A percentile compares a stretch with the other conserved stretches of the same genome.
phyloP scores from a whole-genome alignment of 2,888 invertebrate genomes.

The Harpagoxenus sublaevis region DNA sequence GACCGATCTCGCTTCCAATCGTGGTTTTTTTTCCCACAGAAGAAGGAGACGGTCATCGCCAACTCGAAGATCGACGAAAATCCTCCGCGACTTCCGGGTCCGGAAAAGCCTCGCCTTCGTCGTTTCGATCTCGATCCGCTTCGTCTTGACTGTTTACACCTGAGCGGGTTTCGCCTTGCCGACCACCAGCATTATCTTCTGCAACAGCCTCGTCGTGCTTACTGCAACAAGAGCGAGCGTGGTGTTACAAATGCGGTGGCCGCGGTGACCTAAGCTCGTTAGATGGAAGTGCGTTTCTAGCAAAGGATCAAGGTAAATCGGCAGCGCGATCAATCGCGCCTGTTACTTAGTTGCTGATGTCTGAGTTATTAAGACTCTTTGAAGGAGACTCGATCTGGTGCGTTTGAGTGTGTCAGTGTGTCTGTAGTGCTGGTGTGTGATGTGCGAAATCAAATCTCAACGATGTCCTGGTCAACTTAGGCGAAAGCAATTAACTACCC shows the following conservation, averaged over 20 bases:
- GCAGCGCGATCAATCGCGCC: constrained; percentile 1
- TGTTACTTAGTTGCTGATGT: constrained; percentile 23
- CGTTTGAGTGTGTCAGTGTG: constrained; percentile 34
- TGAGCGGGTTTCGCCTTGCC: constrained; percentile 91
- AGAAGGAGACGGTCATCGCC: neutral
- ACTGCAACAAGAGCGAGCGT: constrained; percentile 86
- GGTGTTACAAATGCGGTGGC: neutral
- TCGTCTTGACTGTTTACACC: constrained; percentile 87
- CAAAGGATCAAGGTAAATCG: neutral
- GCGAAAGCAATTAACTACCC: neutral
- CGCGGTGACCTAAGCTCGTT: neutral
- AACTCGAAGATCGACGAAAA: constrained; percentile 4
- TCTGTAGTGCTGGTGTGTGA: constrained; percentile 61
- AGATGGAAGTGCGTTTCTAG: constrained; percentile 33
- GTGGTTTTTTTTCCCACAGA: neutral
- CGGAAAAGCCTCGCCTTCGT: constrained; percentile 11
- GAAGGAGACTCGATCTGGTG: constrained; percentile 10
- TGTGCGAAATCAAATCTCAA: constrained; percentile 79
- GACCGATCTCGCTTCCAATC: neutral
- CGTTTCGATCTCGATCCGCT: constrained; percentile 48
- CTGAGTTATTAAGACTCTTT: constrained; percentile 10
- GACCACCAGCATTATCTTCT: constrained; percentile 92
- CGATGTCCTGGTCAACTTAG: constrained; percentile 54
- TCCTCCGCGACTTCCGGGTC: neutral
- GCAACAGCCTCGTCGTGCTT: constrained; percentile 89